Evolutionary conservation across 2,888 invertebrate genomes (phyloP).

Genomic region (Pimpla rufipes): DNA sequence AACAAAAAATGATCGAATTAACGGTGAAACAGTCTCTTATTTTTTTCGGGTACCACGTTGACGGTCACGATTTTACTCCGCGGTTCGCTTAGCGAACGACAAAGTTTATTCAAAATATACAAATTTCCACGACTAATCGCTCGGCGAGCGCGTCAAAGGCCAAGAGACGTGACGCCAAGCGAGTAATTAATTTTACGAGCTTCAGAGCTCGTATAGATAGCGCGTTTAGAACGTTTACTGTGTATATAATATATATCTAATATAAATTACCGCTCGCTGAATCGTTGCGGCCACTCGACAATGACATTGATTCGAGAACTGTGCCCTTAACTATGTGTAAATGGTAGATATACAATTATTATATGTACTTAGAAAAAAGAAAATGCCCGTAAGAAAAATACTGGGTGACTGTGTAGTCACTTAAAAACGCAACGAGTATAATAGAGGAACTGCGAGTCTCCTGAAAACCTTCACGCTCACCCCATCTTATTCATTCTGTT

Average conservation of each 20-base stretch:
- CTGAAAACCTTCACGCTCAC: neutral
- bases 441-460: neutral
- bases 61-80: constrained; percentile 49
- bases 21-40: constrained; percentile 68
- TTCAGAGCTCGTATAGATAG: constrained; percentile 50
- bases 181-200: constrained; percentile 39
- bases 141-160: constrained; percentile 53
- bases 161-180: constrained; percentile 55
- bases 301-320: constrained; percentile 29
- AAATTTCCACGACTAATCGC: constrained; percentile 56
- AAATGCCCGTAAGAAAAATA: constrained; percentile 63
- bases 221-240: constrained; percentile 35
- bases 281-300: constrained; percentile 39
- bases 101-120: constrained; percentile 60
- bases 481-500: neutral
- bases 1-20: constrained; percentile 42
- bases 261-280: constrained; percentile 32
- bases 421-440: constrained; percentile 44
- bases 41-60: constrained; percentile 37
- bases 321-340: constrained; percentile 43
- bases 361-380: constrained; percentile 54
- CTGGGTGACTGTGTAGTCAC: constrained; percentile 52
- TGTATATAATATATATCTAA: constrained; percentile 7
- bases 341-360: constrained; percentile 64
- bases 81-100: constrained; percentile 57